phyloP scores from a whole-genome alignment of 2,797 vertebrate species.

The Cuniculus paca region DNA sequence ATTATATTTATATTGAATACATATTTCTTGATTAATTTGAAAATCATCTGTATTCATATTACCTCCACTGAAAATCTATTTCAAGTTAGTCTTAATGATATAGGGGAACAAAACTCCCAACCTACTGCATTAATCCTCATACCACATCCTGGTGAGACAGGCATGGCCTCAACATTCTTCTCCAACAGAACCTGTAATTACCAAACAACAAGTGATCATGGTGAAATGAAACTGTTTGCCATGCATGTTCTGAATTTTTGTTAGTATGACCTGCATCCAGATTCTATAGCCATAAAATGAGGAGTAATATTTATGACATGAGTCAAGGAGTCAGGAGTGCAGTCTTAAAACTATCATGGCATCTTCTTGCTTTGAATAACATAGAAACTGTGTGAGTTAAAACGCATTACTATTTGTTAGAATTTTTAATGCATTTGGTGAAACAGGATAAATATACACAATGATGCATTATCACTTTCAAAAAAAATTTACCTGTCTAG shows the following conservation, averaged over 20 bases:
- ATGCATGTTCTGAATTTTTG: conserved; percentile 33
- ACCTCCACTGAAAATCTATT: not conserved
- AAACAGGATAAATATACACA: not conserved
- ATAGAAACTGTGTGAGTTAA: conserved; percentile 27
- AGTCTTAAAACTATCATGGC: conserved; percentile 21
- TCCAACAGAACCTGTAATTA: not conserved
- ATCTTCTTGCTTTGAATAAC: conserved; percentile 19
- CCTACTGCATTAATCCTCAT: not conserved
- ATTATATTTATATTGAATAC: not conserved
- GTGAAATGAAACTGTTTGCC: not conserved
- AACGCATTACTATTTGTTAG: not conserved
- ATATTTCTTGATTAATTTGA: conserved; percentile 19
- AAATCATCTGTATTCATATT: not conserved
- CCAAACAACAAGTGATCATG: not conserved
- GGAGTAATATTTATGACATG: conserved; percentile 16
- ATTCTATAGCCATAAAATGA: conserved; percentile 14
- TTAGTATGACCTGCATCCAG: not conserved
- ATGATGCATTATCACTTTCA: conserved; percentile 12
- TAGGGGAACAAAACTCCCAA: too few relatives aligned
- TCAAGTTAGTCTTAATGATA: not conserved
- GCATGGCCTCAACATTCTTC: not conserved
- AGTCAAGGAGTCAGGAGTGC: conserved; percentile 46
- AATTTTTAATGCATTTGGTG: not conserved
- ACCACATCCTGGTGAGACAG: not conserved
- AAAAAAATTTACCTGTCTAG: not conserved